phyloP scores from a whole-genome alignment of 2,888 invertebrate species.

The Pachymerium ferrugineum region DNA sequence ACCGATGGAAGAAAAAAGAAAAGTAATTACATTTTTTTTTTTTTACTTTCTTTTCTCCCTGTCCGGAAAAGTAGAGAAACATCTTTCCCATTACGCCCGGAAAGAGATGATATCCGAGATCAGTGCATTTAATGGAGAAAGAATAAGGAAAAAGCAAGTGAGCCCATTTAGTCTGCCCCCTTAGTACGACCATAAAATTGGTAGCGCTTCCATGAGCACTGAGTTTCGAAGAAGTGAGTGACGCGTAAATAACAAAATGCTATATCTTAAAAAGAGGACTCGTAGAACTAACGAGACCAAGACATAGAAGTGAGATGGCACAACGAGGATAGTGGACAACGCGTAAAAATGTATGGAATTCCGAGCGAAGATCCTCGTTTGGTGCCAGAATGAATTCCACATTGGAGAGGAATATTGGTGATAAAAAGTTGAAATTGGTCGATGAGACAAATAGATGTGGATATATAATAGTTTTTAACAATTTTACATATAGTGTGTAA shows the following conservation, averaged over 20 bases:
- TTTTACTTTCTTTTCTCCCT: background rate
- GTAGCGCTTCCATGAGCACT: background rate
- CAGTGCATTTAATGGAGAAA: conserved; percentile 18
- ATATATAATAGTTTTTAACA: too few species aligned
- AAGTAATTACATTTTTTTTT: background rate
- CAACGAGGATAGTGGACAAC: background rate
- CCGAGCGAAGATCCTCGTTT: background rate
- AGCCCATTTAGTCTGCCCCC: conserved; percentile 10
- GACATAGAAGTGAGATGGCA: background rate
- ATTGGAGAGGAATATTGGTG: background rate
- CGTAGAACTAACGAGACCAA: background rate
- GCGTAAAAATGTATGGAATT: conserved; percentile 4
- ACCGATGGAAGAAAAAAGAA: background rate
- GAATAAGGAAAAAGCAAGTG: conserved; percentile 12
- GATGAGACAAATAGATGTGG: background rate
- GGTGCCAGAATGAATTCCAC: background rate
- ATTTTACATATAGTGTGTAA: too few species aligned
- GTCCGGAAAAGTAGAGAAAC: conserved; percentile 12
- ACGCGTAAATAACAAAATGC: conserved; percentile 15
- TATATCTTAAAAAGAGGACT: background rate
- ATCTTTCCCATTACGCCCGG: background rate
- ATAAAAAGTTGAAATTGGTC: conserved; percentile 16
- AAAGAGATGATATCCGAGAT: conserved; percentile 17
- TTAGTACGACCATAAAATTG: conserved; percentile 14
- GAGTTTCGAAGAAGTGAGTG: conserved; percentile 12